Evolutionary conservation across 2,797 vertebrate genomes (phyloP).

Genomic region (Acipenser oxyrinchus): DNA sequence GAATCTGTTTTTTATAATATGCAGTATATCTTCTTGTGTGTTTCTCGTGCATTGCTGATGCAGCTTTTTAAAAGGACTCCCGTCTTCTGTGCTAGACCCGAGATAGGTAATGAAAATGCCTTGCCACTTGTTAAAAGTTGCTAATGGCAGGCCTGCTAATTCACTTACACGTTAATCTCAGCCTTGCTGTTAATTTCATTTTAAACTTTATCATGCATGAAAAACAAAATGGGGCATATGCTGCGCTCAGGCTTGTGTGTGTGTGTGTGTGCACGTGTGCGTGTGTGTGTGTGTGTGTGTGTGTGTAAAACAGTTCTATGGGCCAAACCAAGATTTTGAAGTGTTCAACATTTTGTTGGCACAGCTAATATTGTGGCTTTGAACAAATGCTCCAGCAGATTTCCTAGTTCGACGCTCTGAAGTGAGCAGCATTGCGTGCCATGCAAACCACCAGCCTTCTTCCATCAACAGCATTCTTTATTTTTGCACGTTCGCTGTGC

Average conservation of each 20-base stretch:
- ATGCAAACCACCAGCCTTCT: slow-evolving; percentile 39
- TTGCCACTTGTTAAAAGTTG: no score
- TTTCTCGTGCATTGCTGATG: no score
- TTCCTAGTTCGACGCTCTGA: slow-evolving; percentile 21
- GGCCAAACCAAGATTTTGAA: slow-evolving; percentile 24
- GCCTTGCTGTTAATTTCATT: no score
- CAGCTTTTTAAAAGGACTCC: no score
- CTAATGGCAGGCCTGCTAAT: no score
- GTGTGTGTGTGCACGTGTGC: slow-evolving; percentile 16
- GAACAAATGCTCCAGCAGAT: not conserved
- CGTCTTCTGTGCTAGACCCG: no score
- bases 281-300: slow-evolving; percentile 19
- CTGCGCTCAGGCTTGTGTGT: not conserved
- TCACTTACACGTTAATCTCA: no score
- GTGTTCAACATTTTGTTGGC: slow-evolving; percentile 40
- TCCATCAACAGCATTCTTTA: slow-evolving; percentile 30
- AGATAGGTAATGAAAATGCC: no score
- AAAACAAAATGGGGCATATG: no score
- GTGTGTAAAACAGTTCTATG: slow-evolving; percentile 26
- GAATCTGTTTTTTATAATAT: no score
- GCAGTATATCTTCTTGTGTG: no score
- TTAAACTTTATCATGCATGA: no score
- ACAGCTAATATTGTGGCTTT: slow-evolving; percentile 42
- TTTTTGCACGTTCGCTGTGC: slow-evolving; percentile 40
- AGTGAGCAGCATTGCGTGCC: slow-evolving; percentile 40